Conservation (phyloP, 2,113 vertebrate species). For the Alligator sinensis region DNA sequence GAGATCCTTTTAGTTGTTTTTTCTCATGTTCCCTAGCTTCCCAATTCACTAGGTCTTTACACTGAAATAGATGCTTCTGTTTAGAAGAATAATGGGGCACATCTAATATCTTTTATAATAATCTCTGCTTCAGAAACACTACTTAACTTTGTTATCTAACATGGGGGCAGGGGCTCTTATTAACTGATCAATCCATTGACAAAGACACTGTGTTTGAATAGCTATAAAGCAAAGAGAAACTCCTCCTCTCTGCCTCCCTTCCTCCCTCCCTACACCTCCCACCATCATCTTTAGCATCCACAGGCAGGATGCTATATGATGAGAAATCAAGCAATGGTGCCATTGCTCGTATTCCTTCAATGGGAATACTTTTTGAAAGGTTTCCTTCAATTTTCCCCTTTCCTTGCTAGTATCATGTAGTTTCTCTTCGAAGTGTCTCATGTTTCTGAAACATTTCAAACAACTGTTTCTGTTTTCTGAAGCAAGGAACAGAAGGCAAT, state of each 20-base stretch:
- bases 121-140: background rate
- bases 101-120: background rate
- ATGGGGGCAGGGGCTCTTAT: background rate
- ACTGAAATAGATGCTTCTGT: slow-evolving; percentile 14
- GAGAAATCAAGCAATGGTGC: rapidly evolving
- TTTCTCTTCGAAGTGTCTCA: background rate
- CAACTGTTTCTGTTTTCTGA: background rate
- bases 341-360: background rate
- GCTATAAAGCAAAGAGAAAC: background rate
- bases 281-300: background rate
- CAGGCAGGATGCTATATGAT: background rate
- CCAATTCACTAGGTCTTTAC: background rate
- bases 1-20: slow-evolving; percentile 17
- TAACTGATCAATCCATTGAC: background rate
- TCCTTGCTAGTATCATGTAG: background rate
- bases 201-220: background rate
- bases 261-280: background rate
- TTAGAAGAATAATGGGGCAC: background rate
- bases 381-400: background rate
- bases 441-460: background rate
- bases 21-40: background rate
- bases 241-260: background rate
- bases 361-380: background rate
- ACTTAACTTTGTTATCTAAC: background rate
- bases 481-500: background rate